These are phyloP conservation scores for Pangasius krempfi DNA, from an alignment of 2,797 vertebrate genomes.

Conservation along the genomic window DNA sequence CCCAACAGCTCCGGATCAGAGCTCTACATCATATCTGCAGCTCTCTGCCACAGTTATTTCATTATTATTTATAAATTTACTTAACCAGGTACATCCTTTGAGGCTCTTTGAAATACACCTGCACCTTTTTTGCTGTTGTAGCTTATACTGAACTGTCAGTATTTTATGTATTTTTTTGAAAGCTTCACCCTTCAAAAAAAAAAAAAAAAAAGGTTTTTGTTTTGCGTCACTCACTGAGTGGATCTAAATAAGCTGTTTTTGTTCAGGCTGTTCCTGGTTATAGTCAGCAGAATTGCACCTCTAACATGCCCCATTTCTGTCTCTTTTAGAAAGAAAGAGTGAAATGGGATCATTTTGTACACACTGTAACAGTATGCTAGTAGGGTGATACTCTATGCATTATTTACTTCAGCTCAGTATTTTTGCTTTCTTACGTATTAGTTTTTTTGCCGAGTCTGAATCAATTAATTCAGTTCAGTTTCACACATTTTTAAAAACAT, in stretches of 20 bases:
- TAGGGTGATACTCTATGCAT: not conserved
- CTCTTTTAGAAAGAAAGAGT: not conserved
- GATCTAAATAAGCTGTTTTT: not conserved
- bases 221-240: not conserved
- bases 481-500: not conserved
- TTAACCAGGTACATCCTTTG: not conserved
- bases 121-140: not conserved
- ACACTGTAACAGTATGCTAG: not conserved
- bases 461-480: not conserved
- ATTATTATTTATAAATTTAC: slow-evolving; percentile 6
- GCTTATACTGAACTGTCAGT: not conserved
- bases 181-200: not conserved
- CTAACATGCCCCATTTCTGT: not conserved
- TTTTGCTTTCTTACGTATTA: not conserved
- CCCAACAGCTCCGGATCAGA: not conserved
- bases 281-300: not conserved
- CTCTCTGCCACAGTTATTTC: not conserved
- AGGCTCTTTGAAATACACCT: not conserved
- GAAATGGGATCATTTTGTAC: not conserved
- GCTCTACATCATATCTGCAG: not conserved
- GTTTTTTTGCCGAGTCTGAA: not conserved
- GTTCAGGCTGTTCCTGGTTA: not conserved
- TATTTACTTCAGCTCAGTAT: not conserved
- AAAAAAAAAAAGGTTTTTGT: not conserved
- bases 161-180: not conserved